Conservation (phyloP, 2,113 vertebrate genomes). For the Sterna hirundo region DNA sequence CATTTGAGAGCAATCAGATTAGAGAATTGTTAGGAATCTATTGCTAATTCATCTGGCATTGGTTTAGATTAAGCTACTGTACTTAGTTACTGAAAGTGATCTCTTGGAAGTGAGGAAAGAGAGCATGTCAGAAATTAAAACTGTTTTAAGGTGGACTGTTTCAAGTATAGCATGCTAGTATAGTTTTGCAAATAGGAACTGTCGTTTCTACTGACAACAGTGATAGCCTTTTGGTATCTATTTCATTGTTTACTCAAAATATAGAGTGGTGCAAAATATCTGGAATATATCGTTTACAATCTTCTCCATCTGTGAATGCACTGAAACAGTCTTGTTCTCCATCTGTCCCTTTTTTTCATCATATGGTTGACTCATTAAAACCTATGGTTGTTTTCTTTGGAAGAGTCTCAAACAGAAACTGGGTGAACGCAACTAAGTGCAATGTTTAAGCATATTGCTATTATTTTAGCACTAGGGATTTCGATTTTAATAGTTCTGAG, state of each 20-base stretch:
- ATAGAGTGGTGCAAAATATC: constrained; percentile 8
- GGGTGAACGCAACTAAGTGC: background rate
- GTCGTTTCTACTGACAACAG: background rate
- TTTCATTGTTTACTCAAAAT: constrained; percentile 40
- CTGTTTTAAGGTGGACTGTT: background rate
- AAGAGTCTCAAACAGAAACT: background rate
- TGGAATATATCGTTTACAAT: background rate
- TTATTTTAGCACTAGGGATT: background rate
- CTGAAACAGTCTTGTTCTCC: background rate
- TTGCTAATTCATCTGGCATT: background rate
- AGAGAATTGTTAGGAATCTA: background rate
- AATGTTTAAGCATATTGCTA: background rate
- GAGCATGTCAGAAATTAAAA: background rate
- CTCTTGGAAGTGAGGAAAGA: background rate
- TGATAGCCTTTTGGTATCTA: background rate
- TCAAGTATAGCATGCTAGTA: background rate
- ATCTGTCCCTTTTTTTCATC: constrained; percentile 28
- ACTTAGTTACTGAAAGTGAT: background rate
- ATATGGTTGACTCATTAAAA: background rate
- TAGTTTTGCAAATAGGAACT: background rate
- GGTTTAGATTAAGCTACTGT: background rate
- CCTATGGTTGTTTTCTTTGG: background rate
- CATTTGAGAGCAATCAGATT: background rate
- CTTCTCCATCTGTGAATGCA: constrained; percentile 23
- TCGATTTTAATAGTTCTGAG: background rate